Base-by-base conservation (phyloP, 1,140 invertebrate genomes). In the Drosophila miranda region DNA sequence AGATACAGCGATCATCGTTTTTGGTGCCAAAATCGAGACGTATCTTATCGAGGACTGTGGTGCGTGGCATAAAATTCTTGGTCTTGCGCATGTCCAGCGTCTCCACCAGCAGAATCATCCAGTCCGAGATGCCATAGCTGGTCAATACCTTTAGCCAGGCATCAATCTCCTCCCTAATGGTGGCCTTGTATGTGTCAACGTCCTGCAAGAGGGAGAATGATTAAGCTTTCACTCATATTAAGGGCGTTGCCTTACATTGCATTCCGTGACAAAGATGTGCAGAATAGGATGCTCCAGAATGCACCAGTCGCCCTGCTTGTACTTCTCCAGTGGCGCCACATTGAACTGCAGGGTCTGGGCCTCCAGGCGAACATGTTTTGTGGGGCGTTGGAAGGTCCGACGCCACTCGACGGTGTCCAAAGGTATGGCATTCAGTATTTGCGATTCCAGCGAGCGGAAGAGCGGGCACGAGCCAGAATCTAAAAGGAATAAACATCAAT, bases 201-300 rank as follows among this genome's bases (percentile, higher is more conserved):
- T 99, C 98, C 97, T 98, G 74, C 11, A 43, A 2, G 2, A 8
- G 7, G 11, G 6, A 11, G 2, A 14, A 41, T 4, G 1, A 5
- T 51, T 23, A 4, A 45, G 4, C 7, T 3, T 46, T 9, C 9
- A 2, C 13, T 13, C 54, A 44, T 23, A 43, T 8, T 13, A 3
- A 7, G 2, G 14, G 38, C 68, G 34, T 38, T 38, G 34, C 11
- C 94, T 93, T 93, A 97, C 96, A 75, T 94, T 93, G 92, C 97
- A 98, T 91, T 98, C 97, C 44, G 96, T 98, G 95, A 97, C 98
- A 92, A 96, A 99, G 54, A 97, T 97, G 91, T 99, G 97, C 87
- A 99, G 95, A 88, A 98, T 95, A 21, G 97, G 96, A 71, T 96
- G 95, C 68, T 96, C 95, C 48, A 97, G 93, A 23, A 98, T 93